Evolutionary conservation across 2,113 vertebrate species (phyloP), one percentile per base, ranked within the genome.

Genomic region (Genyomyrus donnyi): DNA sequence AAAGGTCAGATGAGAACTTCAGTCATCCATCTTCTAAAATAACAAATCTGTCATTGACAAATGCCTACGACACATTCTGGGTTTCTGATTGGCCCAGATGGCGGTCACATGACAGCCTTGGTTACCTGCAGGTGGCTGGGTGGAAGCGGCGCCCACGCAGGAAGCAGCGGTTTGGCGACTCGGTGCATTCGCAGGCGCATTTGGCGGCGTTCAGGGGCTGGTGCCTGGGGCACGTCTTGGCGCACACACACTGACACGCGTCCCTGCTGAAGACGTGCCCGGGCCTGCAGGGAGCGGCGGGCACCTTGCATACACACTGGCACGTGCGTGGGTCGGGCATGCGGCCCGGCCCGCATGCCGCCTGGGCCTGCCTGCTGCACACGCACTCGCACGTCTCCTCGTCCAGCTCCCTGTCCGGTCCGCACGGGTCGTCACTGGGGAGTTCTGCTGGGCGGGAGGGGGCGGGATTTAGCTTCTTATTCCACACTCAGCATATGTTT

Each of bases 111-210:
- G 27, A 17, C 8, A 13, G n/a, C 2, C 50, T 85, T 48, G 1
- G 91, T 95, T 94, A 99, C 98, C 98, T 99, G 98, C 98, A 99
- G 0, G 98, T 97, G 89, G 97, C 96, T 89, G 96, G 96, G 80
- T 97, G 96, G 92, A 99, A 99, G 89, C 97, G 95, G 91, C 97
- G 96, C 92, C 98, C 98, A 94, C 96, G 97, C 46, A 99, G 94
- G 92, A 99, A 97, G 93, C 98, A 99, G 93, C 97, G 98, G 86
- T 97, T 98, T 74, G 97, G 95, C 1, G 96, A 97, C 96, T 99
- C 97, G 91, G 95, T 96, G 93, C 98, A 99, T 95, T 99, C 98
- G 91, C 98, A 99, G 91, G 91, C 27, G 90, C 98, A 99, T 90
- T 97, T 98, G 90, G 94, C 95, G 90, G 95, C 97, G 93, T 99